Base-by-base conservation (phyloP, 2,113 vertebrate species). In the Phrynocephalus versicolor region DNA sequence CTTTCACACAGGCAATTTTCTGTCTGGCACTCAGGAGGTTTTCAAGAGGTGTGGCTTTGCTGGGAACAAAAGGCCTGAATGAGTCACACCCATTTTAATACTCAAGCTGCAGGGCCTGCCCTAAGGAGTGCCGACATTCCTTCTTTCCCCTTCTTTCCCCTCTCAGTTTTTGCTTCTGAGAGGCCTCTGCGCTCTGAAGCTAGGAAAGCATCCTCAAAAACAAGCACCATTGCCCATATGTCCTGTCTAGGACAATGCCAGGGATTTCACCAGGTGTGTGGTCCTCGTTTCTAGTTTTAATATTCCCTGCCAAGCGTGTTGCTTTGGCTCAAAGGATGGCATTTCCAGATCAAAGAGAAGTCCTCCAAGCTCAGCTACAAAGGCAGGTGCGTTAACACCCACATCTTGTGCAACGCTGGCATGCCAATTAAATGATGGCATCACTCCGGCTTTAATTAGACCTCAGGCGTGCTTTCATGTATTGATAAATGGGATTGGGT, bases 51-150 rank as follows among this genome's bases (percentile, higher is more conserved):
- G 89, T 93, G 94, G 88, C 88, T 85, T 87, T 87, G 93, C 79
- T 81, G 82, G 73, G 87, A 86, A 91, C 92, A 82, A 91, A 88
- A 93, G 45, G 93, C 84, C 82, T 84, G 85, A 78, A 80, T 96
- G 96, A 97, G 91, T 96, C 96, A 96, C 41, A 1, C 74, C 82
- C 79, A 74, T 84, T 65, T 94, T 78, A 81, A 86, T 70, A 89
- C 76, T 62, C 87, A 89, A 82, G 79, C 85, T 70, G 88, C 77
- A 39, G n/a, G 93, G 94, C 95, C 95, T 92, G 87, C 96, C 96
- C 95, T 90, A 93, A 92, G 95, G 95, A 80, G 93, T 84, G 92
- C 91, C 91, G 88, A 78, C 45, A 82, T 55, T 79, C 79, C 73
- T 89, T 88, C 79, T 91, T 94, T 93, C 89, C 84, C 79, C 73